A percentile compares a stretch with the other conserved stretches of the same genome.
phyloP scores from a whole-genome alignment of 2,113 vertebrate species.

The Chauna torquata region DNA sequence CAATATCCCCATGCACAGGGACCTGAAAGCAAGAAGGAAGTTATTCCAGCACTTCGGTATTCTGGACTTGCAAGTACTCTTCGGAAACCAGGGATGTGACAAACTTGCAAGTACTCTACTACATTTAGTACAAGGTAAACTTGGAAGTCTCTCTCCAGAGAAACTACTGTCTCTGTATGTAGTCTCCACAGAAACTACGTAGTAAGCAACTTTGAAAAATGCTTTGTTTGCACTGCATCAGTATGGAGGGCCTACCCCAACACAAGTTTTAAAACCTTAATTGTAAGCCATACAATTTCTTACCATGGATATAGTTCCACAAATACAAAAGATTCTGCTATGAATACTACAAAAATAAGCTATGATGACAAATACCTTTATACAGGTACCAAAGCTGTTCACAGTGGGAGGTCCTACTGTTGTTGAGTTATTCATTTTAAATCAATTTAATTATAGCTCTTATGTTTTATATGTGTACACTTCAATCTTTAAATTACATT shows the following conservation, averaged over 20 bases:
- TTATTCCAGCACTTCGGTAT: background rate
- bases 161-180: accelerated
- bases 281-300: background rate
- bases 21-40: background rate
- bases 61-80: background rate
- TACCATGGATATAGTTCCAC: background rate
- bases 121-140: background rate
- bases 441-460: background rate
- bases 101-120: background rate
- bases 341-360: background rate
- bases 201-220: conserved; percentile 49
- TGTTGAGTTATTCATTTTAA: background rate
- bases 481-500: background rate
- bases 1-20: background rate
- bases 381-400: background rate
- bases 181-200: background rate
- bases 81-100: background rate
- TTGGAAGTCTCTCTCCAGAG: background rate
- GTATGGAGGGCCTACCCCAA: background rate
- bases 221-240: conserved; percentile 38
- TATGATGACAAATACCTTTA: background rate
- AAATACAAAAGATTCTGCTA: background rate
- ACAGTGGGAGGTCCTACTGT: background rate
- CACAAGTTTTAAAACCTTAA: background rate
- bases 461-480: background rate